Evolutionary conservation across 2,888 invertebrate genomes (phyloP), one percentile per base, ranked within the genome.

Genomic region (Mythimna impura): DNA sequence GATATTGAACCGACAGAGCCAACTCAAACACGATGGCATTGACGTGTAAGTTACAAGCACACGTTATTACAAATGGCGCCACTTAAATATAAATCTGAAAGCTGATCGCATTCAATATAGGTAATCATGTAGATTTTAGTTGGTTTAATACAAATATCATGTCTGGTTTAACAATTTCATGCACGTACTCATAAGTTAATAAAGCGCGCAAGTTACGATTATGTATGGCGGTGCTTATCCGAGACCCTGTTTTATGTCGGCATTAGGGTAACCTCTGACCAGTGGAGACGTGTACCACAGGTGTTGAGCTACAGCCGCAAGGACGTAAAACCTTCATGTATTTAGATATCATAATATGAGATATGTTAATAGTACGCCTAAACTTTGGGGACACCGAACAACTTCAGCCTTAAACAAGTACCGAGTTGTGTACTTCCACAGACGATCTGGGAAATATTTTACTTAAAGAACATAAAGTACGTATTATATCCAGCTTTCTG

Each of bases 101-200:
- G n/a, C 58, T 54, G 30, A 20, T 54, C 36, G 30, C 36, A 78
- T 60, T 54, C 52, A 76, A 78, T 62, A 50, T 30, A 52, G 4
- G 12, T 40, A 43, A 14, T 30, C 47, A 14, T 34, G n/a, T 25
- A 63, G n/a, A 36, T 57, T 63, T 58, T 30, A 30, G 30, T 66
- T 22, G 47, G 43, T 58, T 58, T 57, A 9, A 40, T 47, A 80
- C 66, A 73, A 80, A 77, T 63, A 63, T 62, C 66, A 22, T 57
- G 52, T 47, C 14, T 57, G 57, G 57, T 36, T 80, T 74, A 70
- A 70, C 71, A 75, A 81, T 68, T 80, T 75, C 75, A 79, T 68
- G 75, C 80, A 81, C 80, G 80, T 81, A 74, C 58, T 83, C 80
- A 68, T 83, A 83, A 79, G 83, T 83, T 83, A 81, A 81, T 81